Evolutionary conservation across 2,888 invertebrate species (phyloP).

Genomic region (Agrotis puta): DNA sequence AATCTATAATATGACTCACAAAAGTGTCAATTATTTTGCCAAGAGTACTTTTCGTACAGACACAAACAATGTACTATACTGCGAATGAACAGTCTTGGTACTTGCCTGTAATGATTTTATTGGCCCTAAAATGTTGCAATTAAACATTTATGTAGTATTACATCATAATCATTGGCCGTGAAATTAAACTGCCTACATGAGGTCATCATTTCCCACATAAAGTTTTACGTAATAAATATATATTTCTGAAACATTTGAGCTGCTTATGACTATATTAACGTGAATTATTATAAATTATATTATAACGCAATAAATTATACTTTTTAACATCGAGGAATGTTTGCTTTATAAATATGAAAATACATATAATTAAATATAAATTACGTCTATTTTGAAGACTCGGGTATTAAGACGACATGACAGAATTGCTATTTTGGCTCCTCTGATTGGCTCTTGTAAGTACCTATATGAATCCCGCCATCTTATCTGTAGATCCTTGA

Average conservation of each 20-base stretch:
- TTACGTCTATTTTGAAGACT: conserved; percentile 4
- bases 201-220: conserved; percentile 44
- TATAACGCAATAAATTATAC: conserved; percentile 23
- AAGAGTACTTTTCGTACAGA: conserved; percentile 18
- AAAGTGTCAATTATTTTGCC: conserved; percentile 36
- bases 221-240: conserved; percentile 45
- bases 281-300: conserved; percentile 23
- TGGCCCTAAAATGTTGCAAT: conserved; percentile 46
- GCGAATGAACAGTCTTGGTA: conserved; percentile 22
- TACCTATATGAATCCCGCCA: neutral
- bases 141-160: conserved; percentile 43
- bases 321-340: conserved; percentile 23
- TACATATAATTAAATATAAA: neutral
- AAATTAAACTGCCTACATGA: conserved; percentile 49
- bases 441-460: neutral
- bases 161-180: conserved; percentile 57
- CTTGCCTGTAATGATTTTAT: conserved; percentile 37
- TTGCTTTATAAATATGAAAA: conserved; percentile 22
- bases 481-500: conserved; percentile 51
- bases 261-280: conserved; percentile 37
- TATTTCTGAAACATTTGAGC: conserved; percentile 18
- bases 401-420: neutral
- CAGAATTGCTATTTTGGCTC: neutral
- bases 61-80: conserved; percentile 26
- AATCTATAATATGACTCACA: conserved; percentile 32